phyloP scores from a whole-genome alignment of 2,797 vertebrate genomes.

The Dryobates pubescens region DNA sequence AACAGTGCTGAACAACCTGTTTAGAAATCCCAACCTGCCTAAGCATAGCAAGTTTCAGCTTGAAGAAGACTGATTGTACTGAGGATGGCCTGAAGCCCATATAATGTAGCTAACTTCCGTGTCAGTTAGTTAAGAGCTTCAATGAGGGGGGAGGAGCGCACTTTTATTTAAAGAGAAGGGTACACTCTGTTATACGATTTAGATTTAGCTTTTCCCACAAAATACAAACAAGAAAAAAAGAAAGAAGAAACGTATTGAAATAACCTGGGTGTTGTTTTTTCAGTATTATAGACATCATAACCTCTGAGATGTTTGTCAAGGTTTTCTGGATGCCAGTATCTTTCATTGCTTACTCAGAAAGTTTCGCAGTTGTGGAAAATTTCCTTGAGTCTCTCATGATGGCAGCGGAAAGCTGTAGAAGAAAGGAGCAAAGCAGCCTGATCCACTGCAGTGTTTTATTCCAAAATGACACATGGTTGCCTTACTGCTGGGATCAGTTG shows the following conservation, averaged over 20 bases:
- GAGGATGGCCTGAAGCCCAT: conserved; percentile 46
- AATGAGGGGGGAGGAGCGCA: not conserved
- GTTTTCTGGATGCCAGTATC: not conserved
- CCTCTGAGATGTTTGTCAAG: not conserved
- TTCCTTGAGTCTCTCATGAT: not conserved
- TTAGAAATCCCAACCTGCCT: conserved; percentile 59
- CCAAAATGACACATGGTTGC: not conserved
- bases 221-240: not conserved
- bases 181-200: not conserved
- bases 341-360: not conserved
- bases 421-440: conserved; percentile 6
- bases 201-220: not conserved
- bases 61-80: conserved; percentile 50
- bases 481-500: not conserved
- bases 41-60: conserved; percentile 69
- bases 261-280: not conserved
- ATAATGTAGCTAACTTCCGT: conserved; percentile 54
- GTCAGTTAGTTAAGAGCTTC: conserved; percentile 39
- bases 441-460: not conserved
- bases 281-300: not conserved
- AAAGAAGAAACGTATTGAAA: not conserved
- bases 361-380: not conserved
- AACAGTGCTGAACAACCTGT: conserved; percentile 64
- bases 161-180: not conserved
- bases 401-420: not conserved